Evolutionary conservation across 2,888 invertebrate species (phyloP).

Genomic region (Panopea generosa): DNA sequence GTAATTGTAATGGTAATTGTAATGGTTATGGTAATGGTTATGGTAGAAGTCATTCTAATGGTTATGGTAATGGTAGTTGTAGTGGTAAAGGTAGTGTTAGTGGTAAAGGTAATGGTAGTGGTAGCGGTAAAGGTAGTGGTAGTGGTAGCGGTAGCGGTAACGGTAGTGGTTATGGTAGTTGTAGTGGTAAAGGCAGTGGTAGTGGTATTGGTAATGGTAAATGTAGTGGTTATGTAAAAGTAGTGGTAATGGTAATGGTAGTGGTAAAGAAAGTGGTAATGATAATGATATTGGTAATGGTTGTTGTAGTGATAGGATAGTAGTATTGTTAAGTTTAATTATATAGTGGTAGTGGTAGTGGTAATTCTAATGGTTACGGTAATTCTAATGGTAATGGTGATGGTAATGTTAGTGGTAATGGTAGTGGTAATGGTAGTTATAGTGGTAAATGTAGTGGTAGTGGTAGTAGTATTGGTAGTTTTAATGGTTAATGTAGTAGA

Average conservation of each 20-base stretch:
- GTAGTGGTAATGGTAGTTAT: conserved; percentile 2
- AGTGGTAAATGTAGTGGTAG: conserved; percentile 15
- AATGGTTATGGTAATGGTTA: background rate
- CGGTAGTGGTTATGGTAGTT: background rate
- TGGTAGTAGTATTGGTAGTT: conserved; percentile 15
- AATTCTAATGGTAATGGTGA: background rate
- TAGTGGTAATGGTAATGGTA: background rate
- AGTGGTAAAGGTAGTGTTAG: conserved; percentile 1
- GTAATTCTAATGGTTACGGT: background rate
- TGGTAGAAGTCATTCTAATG: background rate
- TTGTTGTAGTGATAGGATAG: background rate
- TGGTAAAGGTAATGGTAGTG: conserved; percentile 4
- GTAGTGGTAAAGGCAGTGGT: conserved; percentile 4
- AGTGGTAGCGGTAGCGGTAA: conserved; percentile 3
- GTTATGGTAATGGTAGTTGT: background rate
- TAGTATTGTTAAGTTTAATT: background rate
- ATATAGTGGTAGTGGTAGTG: background rate
- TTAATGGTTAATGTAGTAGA: conserved; percentile 1
- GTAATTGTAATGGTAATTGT: background rate
- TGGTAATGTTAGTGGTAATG: conserved; percentile 3
- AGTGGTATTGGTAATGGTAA: conserved; percentile 5
- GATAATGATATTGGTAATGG: no score
- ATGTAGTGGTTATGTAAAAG: background rate
- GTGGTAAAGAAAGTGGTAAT: no score
- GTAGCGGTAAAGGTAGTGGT: conserved; percentile 1